Evolutionary conservation across 2,113 vertebrate genomes (phyloP).

Genomic region (Gobiocypris rarus): DNA sequence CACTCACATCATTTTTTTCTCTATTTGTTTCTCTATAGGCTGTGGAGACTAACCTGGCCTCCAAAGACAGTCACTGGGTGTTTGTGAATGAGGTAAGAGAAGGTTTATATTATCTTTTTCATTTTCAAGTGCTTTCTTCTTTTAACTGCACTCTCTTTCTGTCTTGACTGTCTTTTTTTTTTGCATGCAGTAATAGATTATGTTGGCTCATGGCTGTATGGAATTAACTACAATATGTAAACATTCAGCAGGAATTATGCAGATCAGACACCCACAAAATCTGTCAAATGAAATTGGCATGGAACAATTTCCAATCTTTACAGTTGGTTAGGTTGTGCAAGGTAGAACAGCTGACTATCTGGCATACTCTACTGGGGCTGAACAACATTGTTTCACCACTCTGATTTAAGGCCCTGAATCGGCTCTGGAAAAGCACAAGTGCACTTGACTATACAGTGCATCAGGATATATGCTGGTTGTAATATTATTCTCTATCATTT

Average conservation of each 20-base stretch:
- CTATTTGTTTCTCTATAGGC: slow-evolving; percentile 83
- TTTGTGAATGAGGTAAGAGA: slow-evolving; percentile 96
- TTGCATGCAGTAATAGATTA: background rate
- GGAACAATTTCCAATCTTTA: background rate
- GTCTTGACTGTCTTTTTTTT: background rate
- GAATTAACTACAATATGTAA: background rate
- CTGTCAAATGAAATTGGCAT: background rate
- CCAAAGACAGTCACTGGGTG: slow-evolving; percentile 99
- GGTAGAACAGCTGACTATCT: background rate
- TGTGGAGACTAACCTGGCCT: slow-evolving; percentile 97
- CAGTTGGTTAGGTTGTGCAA: background rate
- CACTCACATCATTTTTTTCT: slow-evolving; percentile 39
- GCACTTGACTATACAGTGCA: background rate
- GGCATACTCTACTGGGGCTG: background rate
- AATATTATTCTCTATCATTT: background rate
- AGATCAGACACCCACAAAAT: background rate
- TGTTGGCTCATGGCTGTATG: background rate
- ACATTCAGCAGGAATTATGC: background rate
- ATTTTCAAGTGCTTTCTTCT: background rate
- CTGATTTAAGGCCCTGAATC: background rate
- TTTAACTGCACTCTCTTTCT: no score
- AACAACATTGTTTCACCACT: background rate
- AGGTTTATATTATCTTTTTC: background rate
- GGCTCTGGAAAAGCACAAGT: background rate
- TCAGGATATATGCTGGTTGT: background rate